These are phyloP conservation scores for Synergus japonicus DNA, from an alignment of 2,888 invertebrate genomes.

Conservation along the genomic window DNA sequence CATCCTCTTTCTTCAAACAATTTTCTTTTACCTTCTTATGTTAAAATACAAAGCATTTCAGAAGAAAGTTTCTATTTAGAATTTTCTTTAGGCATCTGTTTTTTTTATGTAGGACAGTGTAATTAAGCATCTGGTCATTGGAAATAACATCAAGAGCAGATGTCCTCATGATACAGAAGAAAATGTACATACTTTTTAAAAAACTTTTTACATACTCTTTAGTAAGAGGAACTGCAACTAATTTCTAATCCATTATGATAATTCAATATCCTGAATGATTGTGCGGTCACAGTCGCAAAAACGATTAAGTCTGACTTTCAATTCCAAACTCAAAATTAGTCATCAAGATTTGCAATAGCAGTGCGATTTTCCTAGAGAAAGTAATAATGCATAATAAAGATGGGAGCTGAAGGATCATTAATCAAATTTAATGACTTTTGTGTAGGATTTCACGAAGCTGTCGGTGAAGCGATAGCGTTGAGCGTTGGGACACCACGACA, in stretches of 20 bases:
- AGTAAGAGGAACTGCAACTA: background rate
- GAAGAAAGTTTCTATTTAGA: background rate
- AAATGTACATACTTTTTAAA: background rate
- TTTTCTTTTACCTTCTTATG: background rate
- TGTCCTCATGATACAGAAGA: background rate
- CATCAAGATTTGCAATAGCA: background rate
- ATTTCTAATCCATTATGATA: background rate
- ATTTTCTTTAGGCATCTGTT: background rate
- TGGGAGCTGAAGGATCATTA: background rate
- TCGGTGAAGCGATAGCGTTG: constrained; percentile 92
- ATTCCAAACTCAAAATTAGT: constrained; percentile 7
- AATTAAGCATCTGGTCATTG: background rate
- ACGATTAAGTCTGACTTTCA: background rate
- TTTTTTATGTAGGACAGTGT: background rate
- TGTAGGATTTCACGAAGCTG: constrained; percentile 93
- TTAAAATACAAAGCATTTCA: background rate
- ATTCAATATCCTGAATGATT: background rate
- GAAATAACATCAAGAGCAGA: background rate
- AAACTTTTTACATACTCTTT: no score
- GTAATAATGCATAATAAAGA: constrained; percentile 9
- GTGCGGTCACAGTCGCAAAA: background rate
- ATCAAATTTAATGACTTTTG: constrained; percentile 44
- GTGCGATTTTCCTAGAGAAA: constrained; percentile 31
- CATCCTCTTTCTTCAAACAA: background rate
- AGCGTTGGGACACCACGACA: constrained; percentile 92